Base-by-base conservation (phyloP, 2,888 invertebrate genomes). In the Acleris literana region DNA sequence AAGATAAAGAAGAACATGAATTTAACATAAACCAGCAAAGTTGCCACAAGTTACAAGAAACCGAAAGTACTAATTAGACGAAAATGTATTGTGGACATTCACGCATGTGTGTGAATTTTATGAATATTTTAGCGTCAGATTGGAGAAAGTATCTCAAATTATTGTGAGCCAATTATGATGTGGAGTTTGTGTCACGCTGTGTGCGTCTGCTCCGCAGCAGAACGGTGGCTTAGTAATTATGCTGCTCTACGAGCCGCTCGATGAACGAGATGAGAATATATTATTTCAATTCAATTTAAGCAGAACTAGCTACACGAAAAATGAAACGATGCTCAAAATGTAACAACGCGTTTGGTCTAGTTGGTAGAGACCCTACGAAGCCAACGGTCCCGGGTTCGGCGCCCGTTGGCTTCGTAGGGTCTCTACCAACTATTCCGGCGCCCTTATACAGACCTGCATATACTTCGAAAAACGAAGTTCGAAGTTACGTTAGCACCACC, bases 101-200 rank as follows among this genome's bases (percentile, higher is more conserved):
- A 72, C 74, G 74, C 76, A 55, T 61, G 77, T 79, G 79, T 81
- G 80, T 80, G 74, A 76, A 81, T 79, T 84, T 82, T 83, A 83
- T 82, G 84, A 83, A 85, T 83, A 81, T 80, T 85, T 81, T 78
- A 80, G 80, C 72, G 77, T 80, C 74, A 71, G 72, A 80, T 78
- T 70, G 78, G 88, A 82, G 90, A 90, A 90, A 90, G 90, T 88
- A 81, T 80, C 80, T 83, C 81, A 84, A 86, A 87, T 88, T 84
- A 89, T 87, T 88, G 78, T 90, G 87, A 85, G 88, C 88, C 80
- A 88, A 88, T 88, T 90, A 85, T 86, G 83, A 80, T 82, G 82
- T 77, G 82, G 78, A 74, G 80, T 80, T 81, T 75, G 71, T 82
- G 83, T 82, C 82, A 83, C 81, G 80, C 72, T 77, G 74, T 80